Evolutionary conservation across 2,888 invertebrate species (phyloP), one percentile per base, ranked within the genome.

Genomic region (Petrophora chlorosata): DNA sequence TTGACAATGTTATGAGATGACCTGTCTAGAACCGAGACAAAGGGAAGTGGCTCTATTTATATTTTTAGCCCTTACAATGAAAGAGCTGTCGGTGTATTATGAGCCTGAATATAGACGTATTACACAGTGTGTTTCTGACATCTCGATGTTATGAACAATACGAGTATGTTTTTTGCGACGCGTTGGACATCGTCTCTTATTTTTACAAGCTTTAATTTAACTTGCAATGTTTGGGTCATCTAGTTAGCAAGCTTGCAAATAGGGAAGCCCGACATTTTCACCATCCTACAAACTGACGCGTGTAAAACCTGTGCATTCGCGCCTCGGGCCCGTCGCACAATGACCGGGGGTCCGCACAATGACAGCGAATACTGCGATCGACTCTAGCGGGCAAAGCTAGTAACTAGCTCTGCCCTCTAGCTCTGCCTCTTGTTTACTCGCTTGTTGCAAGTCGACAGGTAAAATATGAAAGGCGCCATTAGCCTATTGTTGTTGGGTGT

Each of bases 401-500:
- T 14, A 12, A 30, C 38, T 38, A 35, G 38, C 29, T n/a, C 13
- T 25, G 9, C 9, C 34, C 19, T 7, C n/a, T n/a, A n/a, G n/a
- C n/a, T n/a, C n/a, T n/a, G n/a, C 47, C 51, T 51, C 59, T 52
- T 59, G 53, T 59, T 56, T 59, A 40, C 59, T 30, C 30, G 38
- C 34, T 8, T 28, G 16, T 10, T 54, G 50, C 46, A 56, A 50
- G 43, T 50, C 39, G 26, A 43, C 42, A 53, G 54, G 54, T 59
- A 48, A 54, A 56, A 55, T 56, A 59, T 56, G 53, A 59, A 59
- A 52, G 40, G 45, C 39, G 48, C 49, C 53, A 48, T 59, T 59
- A 55, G 39, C 40, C 48, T 49, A 38, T 48, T 52, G 46, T 59
- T 38, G 32, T 44, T 51, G 16, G 32, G 19, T 40, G 39, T 43